Evolutionary conservation across 2,888 invertebrate genomes (phyloP), one percentile per base, ranked within the genome.

Genomic region (Bombylius discolor): DNA sequence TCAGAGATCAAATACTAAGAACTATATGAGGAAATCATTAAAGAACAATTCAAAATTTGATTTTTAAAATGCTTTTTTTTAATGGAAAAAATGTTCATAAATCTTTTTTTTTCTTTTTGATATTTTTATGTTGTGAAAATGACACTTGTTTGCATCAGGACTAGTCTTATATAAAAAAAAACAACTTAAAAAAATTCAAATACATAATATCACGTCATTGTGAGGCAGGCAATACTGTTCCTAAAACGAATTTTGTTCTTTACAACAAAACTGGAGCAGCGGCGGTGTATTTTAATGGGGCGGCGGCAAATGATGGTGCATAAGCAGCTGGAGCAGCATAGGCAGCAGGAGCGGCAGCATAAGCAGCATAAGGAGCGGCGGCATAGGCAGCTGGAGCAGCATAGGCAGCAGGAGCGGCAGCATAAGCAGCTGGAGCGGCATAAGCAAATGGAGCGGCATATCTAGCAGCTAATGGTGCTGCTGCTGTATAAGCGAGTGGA

Each of bases 361-460:
- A 73, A 7, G 61, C n/a, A 51, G 51, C 14, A 9, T 52, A 66
- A 11, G 65, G 69, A 0, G 72, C 66, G 1, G 79, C 72, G 0
- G 74, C 74, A 11, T 62, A 23, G 49, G 52, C 33, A 23, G 55
- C 66, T 11, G 65, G 66, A 42, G 36, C 49, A 9, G 14, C 33
- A 33, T 12, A 12, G 4, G 49, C 49, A 31, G 7, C 5, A 7
- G 48, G 48, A 4, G 49, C 60, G n/a, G 55, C 70, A 1, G 74
- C 67, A 67, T 77, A 76, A 8, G 77, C 77, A n/a, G 77, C 71
- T 47, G 74, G 69, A 53, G 76, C 68, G 5, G 78, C 71, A 1
- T 78, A 72, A 7, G 77, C 70, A 11, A 8, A 36, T 36, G 36
- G 36, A 12, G 64, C 66, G 39, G 62, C 53, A 12, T 34, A 34